Conservation (phyloP, 2,888 invertebrate species). For the Drosophila pullipes region DNA sequence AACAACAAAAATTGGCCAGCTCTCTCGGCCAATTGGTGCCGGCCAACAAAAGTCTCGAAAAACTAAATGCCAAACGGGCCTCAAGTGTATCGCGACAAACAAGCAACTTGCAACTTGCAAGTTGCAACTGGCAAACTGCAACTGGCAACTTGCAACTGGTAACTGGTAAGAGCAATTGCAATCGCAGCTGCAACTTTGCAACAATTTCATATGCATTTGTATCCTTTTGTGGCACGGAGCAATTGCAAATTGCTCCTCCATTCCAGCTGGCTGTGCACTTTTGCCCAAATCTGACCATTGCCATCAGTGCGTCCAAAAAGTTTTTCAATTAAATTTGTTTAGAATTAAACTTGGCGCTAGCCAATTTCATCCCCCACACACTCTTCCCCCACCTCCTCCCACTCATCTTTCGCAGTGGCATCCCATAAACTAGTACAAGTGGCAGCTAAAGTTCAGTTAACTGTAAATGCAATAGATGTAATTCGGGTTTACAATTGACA, state of each 20-base stretch:
- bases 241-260: conserved; percentile 14
- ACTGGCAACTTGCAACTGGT: conserved; percentile 37
- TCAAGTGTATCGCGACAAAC: conserved; percentile 73
- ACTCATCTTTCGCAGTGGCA: background rate
- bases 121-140: conserved; percentile 31
- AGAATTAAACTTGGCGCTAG: conserved; percentile 73
- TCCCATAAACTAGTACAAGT: background rate
- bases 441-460: conserved; percentile 48
- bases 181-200: conserved; percentile 58
- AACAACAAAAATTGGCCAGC: conserved; percentile 22
- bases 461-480: conserved; percentile 44
- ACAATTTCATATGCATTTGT: conserved; percentile 76
- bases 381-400: background rate
- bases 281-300: conserved; percentile 65
- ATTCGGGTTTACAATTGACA: conserved; percentile 15
- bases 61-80: conserved; percentile 71
- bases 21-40: conserved; percentile 18
- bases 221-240: conserved; percentile 53
- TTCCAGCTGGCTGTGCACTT: conserved; percentile 22
- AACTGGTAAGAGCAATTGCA: conserved; percentile 36
- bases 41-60: conserved; percentile 36
- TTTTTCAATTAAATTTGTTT: conserved; percentile 80
- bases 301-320: conserved; percentile 63
- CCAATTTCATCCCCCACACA: conserved; percentile 34
- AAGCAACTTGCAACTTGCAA: conserved; percentile 43